These are phyloP conservation scores for Lucifuga dentata DNA, from an alignment of 2,113 vertebrate species.

Conservation along the genomic window DNA sequence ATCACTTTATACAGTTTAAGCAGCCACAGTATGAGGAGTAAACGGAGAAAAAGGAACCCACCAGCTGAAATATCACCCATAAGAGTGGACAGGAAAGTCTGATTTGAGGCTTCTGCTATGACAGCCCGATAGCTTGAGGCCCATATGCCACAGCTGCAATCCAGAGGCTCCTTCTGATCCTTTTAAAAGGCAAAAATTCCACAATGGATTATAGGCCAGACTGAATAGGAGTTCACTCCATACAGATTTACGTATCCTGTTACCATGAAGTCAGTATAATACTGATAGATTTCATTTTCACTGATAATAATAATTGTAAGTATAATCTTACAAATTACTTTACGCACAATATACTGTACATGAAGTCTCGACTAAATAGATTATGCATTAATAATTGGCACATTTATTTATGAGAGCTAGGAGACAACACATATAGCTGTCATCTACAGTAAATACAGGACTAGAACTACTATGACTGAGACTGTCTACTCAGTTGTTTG, in stretches of 20 bases:
- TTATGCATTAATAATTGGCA: conserved; percentile 95
- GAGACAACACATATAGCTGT: conserved; percentile 84
- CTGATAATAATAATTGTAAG: conserved; percentile 80
- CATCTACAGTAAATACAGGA: conserved; percentile 88
- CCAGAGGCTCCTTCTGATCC: conserved; percentile 53
- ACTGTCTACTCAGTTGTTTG: conserved; percentile 60
- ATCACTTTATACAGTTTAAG: conserved; percentile 27
- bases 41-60: conserved; percentile 34
- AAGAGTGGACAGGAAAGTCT: conserved; percentile 36
- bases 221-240: conserved; percentile 67
- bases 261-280: conserved; percentile 83
- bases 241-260: conserved; percentile 57
- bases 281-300: conserved; percentile 85
- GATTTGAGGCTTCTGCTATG: conserved; percentile 31
- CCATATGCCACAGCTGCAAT: conserved; percentile 71
- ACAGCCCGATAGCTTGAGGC: conserved; percentile 15
- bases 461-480: conserved; percentile 85
- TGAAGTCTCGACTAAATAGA: conserved; percentile 88
- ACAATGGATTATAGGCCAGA: conserved; percentile 69
- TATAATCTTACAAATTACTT: conserved; percentile 90
- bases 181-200: conserved; percentile 77
- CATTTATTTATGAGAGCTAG: conserved; percentile 90
- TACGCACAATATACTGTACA: conserved; percentile 90
- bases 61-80: conserved; percentile 6
- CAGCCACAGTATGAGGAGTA: conserved; percentile 33